phyloP scores from a whole-genome alignment of 2,888 invertebrate species.

The Carterocephalus palaemon region DNA sequence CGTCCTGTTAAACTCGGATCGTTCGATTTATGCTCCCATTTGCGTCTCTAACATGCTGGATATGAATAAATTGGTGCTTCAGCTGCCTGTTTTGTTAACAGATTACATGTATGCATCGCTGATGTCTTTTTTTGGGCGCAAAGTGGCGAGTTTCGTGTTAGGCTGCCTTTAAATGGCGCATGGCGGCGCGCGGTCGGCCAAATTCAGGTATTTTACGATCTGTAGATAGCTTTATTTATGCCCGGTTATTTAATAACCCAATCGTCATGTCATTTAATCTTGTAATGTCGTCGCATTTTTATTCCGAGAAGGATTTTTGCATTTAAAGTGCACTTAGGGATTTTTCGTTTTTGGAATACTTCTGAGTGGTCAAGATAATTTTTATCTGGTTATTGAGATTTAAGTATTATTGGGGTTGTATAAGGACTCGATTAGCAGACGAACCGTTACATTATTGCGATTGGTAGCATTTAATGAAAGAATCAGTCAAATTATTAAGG shows the following conservation, averaged over 20 bases:
- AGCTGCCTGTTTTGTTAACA: conserved; percentile 33
- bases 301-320: conserved; percentile 17
- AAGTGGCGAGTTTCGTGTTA: conserved; percentile 38
- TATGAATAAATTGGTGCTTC: conserved; percentile 43
- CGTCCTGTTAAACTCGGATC: conserved; percentile 34
- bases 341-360: neutral
- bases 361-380: neutral
- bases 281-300: conserved; percentile 7
- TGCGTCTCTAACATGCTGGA: conserved; percentile 41
- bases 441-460: conserved; percentile 29
- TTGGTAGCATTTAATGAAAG: neutral
- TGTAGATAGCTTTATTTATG: conserved; percentile 61
- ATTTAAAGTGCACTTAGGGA: conserved; percentile 13
- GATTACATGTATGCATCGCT: conserved; percentile 33
- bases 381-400: conserved; percentile 4
- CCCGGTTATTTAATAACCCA: conserved; percentile 61
- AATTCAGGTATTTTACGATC: conserved; percentile 61
- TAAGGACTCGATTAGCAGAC: conserved; percentile 37
- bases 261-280: conserved; percentile 50
- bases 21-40: conserved; percentile 41
- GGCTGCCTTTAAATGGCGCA: conserved; percentile 27
- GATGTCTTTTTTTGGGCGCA: conserved; percentile 33
- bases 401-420: conserved; percentile 2
- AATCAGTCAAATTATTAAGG: no score
- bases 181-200: conserved; percentile 39